Base-by-base conservation (phyloP, 2,113 vertebrate genomes). In the Grallaria varia region DNA sequence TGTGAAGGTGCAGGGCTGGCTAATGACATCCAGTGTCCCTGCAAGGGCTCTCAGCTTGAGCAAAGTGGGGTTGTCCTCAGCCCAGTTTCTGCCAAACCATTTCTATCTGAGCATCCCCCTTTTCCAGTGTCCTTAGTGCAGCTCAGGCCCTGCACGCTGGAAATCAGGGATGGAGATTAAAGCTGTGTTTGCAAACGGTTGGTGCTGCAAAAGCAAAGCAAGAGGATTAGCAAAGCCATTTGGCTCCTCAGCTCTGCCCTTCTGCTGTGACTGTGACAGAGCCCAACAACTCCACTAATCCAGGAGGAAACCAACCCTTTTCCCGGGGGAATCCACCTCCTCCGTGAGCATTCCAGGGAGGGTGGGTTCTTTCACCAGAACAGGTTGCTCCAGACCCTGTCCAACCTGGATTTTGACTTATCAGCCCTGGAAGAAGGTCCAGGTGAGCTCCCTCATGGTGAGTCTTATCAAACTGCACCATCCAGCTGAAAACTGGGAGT, bases 301-400 rank as follows among this genome's bases (percentile, higher is more conserved):
- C 49, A 4, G 7, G 6, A 62, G 69, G 39, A 84, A 72, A 31
- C 37, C 66, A 17, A 4, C 8, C 60, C 44, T 40, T 52, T 59
- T 33, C 50, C 44, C 1, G 0, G 12, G 56, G 37, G 66, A 84
- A 84, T n/a, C 50, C 20, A 0, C 11, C 45, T 89, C 37, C 50
- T 17, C n/a, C 1, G 0, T 0, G 0, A n/a, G 75, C 75, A 49
- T 24, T 42, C 0, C 0, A 1, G 7, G n/a, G 30, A 52, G 27
- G 75, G 33, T 0, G 52, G 62, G 9, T 18, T 37, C 27, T 42
- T 10, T 18, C 60, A 63, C 28, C 21, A 39, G 27, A 30, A 18
- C 39, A 42, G 39, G 42, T 33, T 56, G 55, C 4, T 33, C 37
- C 62, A 63, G 30, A 19, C 27, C 39, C 19, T 12, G 5, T 63